Percentiles rank a stretch among this genome's conserved stretches.
Conservation (phyloP, 1,140 invertebrate species). For the Cephus cinctus region DNA sequence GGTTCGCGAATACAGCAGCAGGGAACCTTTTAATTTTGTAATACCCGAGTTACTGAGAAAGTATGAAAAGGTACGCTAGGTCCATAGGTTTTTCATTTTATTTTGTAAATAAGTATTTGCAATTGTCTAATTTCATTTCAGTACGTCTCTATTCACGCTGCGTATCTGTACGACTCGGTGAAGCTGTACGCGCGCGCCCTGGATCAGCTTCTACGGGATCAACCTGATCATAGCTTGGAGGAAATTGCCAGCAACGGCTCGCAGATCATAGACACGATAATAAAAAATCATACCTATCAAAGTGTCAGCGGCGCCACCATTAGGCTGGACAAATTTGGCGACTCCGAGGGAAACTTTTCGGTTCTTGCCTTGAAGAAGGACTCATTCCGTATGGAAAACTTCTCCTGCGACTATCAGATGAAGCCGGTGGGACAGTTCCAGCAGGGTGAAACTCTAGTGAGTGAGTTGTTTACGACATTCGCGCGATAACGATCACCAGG, state of each 20-base stretch:
- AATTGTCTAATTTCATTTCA: slow-evolving; percentile 48
- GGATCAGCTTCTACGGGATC: slow-evolving; percentile 68
- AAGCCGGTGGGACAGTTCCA: slow-evolving; percentile 80
- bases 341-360: slow-evolving; percentile 96
- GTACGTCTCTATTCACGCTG: slow-evolving; percentile 90
- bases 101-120: slow-evolving; percentile 19
- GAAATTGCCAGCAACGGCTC: slow-evolving; percentile 76
- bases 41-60: slow-evolving; percentile 64
- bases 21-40: slow-evolving; percentile 74
- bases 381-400: slow-evolving; percentile 57
- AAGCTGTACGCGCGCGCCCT: slow-evolving; percentile 87
- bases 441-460: slow-evolving; percentile 71
- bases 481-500: slow-evolving; percentile 24
- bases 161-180: slow-evolving; percentile 95
- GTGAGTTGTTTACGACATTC: slow-evolving; percentile 58
- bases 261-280: slow-evolving; percentile 76
- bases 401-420: slow-evolving; percentile 73
- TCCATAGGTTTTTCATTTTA: slow-evolving; percentile 8
- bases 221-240: slow-evolving; percentile 63
- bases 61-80: slow-evolving; percentile 50
- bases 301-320: slow-evolving; percentile 91
- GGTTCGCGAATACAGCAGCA: slow-evolving; percentile 74
- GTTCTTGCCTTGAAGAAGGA: slow-evolving; percentile 76
- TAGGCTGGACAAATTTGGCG: slow-evolving; percentile 86
- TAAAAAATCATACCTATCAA: slow-evolving; percentile 72